phyloP scores from a whole-genome alignment of 2,113 vertebrate species.

The Salvator merianae region DNA sequence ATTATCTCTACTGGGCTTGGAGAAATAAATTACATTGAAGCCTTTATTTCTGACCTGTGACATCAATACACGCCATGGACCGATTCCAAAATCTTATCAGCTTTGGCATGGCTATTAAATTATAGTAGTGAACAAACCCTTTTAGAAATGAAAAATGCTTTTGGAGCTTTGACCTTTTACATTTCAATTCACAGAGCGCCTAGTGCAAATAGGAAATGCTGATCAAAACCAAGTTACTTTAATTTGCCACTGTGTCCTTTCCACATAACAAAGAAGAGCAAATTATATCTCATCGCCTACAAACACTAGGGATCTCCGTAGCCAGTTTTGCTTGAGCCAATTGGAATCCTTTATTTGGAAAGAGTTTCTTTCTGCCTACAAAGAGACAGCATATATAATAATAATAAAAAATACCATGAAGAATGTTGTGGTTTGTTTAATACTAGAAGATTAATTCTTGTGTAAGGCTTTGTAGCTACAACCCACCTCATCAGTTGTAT shows the following conservation, averaged over 20 bases:
- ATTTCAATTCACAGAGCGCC: constrained; percentile 73
- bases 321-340: constrained; percentile 9
- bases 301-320: constrained; percentile 34
- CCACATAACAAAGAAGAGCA: constrained; percentile 57
- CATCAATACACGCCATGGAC: constrained; percentile 74
- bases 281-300: constrained; percentile 44
- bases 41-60: constrained; percentile 76
- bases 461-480: neutral
- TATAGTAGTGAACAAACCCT: constrained; percentile 72
- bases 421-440: neutral
- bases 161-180: constrained; percentile 74
- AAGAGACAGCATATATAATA: neutral
- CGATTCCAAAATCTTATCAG: constrained; percentile 75
- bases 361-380: neutral
- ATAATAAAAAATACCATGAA: neutral
- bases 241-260: constrained; percentile 65
- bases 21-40: constrained; percentile 74
- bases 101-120: constrained; percentile 75
- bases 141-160: constrained; percentile 77
- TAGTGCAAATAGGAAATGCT: constrained; percentile 70
- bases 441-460: neutral
- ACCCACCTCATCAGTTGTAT: neutral
- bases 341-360: constrained; percentile 16
- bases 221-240: constrained; percentile 74
- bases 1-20: constrained; percentile 72